Evolutionary conservation across 2,113 vertebrate species (phyloP), one percentile per base, ranked within the genome.

Genomic region (Falco punctatus): DNA sequence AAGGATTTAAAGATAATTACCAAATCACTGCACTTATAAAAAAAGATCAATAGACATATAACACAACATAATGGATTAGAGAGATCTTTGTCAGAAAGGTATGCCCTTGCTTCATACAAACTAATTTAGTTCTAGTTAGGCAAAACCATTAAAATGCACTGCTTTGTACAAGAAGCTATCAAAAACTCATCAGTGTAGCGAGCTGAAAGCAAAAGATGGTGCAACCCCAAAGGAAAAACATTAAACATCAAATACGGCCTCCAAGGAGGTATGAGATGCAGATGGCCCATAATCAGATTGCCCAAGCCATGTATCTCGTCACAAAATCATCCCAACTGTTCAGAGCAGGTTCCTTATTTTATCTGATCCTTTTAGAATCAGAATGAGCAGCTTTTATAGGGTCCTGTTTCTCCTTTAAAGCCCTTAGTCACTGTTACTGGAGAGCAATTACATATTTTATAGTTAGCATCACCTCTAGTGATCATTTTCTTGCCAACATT

Each of bases 31-130:
- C 55, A 57, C 15, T 52, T 10, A 23, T 51, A 5, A 75, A 49
- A 87, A 79, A 75, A 74, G 38, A 64, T 61, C 35, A 62, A 51
- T 58, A 52, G 77, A 62, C 10, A 22, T n/a, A 26, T 38, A 82
- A 44, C 8, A 73, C 23, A 66, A 26, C 0, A 0, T 46, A 59
- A 3, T 42, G 13, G 26, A 83, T 77, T 66, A 65, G 70, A 61
- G 40, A 52, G 1, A 57, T 38, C 30, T 92, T 65, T 85, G 6
- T 74, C 58, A 69, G 46, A 92, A 90, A 81, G 22, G 6, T 15
- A 86, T 38, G 33, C 3, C 13, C 21, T 86, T 82, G 9, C 13
- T 83, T 73, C 33, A 58, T 26, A 51, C 44, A 77, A 82, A 88
- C 40, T 40, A 58, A 32, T 49, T 55, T 3, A 71, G 9, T 17